A percentile compares a stretch with the other conserved stretches of the same genome.
Conservation (phyloP, 2,797 vertebrate species). For the Nyctalus aviator region DNA sequence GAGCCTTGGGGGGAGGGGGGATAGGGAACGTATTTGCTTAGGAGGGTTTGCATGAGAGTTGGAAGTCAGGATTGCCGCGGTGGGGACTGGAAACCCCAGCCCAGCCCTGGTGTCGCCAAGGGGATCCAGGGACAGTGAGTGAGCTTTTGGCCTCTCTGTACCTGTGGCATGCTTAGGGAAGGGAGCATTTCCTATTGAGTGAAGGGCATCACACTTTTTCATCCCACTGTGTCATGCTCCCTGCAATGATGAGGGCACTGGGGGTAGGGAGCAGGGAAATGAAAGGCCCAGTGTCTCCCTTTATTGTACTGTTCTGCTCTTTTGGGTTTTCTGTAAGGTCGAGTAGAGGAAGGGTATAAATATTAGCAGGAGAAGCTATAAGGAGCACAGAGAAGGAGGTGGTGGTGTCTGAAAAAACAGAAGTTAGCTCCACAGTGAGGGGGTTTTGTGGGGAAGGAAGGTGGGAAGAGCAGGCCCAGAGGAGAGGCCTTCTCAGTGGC, state of each 20-base stretch:
- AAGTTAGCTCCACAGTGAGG: neutral
- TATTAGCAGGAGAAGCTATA: neutral
- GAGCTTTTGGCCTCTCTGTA: neutral
- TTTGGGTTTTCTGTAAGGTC: constrained; percentile 35
- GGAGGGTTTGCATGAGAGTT: neutral
- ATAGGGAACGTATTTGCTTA: neutral
- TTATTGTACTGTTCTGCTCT: neutral
- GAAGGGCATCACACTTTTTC: neutral
- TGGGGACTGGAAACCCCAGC: neutral
- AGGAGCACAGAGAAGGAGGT: neutral
- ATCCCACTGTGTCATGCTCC: neutral
- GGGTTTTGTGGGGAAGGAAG: neutral
- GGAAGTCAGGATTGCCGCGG: neutral
- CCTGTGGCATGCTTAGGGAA: neutral
- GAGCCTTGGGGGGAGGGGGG: neutral
- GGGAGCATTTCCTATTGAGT: neutral
- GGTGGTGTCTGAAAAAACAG: neutral
- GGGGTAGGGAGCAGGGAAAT: neutral
- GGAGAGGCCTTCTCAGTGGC: neutral
- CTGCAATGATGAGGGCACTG: neutral
- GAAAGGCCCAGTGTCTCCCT: neutral
- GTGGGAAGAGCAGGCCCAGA: no score
- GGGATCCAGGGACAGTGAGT: neutral
- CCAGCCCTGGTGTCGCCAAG: neutral
- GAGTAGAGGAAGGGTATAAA: constrained; percentile 7